Evolutionary conservation across 2,888 invertebrate species (phyloP).

Genomic region (Acleris holmiana): DNA sequence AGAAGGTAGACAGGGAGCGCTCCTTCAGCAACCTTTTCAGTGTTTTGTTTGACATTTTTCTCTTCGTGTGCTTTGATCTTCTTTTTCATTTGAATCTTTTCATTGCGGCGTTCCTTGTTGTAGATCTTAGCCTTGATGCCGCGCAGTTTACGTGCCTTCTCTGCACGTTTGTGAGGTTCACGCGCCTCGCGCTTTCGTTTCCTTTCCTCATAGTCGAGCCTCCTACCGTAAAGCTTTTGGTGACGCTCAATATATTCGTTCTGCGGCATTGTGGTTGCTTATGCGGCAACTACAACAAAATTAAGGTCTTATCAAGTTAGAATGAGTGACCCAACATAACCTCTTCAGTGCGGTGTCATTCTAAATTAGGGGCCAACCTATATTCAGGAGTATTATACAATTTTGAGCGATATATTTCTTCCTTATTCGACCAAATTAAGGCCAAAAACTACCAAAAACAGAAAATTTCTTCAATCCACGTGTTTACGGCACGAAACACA

Average conservation of each 20-base stretch:
- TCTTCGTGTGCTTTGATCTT: conserved; percentile 99
- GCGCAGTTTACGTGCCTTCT: conserved; percentile 95
- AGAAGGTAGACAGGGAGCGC: conserved; percentile 98
- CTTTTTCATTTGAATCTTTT: conserved; percentile 99
- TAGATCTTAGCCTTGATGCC: conserved; percentile 99
- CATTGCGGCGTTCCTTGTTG: conserved; percentile 97
- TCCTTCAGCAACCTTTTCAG: conserved; percentile 93
- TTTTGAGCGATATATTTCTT: neutral
- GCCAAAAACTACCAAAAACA: neutral
- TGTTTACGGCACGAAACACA: conserved; percentile 14
- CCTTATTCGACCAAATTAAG: neutral
- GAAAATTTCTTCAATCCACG: conserved; percentile 26
- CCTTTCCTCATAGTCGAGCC: conserved; percentile 98
- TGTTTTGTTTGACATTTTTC: conserved; percentile 93
- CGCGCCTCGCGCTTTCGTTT: conserved; percentile 98
- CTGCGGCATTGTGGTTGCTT: conserved; percentile 94
- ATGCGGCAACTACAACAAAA: conserved; percentile 84
- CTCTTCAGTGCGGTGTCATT: conserved; percentile 46
- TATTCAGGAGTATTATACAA: neutral
- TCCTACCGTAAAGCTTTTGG: conserved; percentile 97
- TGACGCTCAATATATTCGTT: conserved; percentile 99
- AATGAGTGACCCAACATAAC: conserved; percentile 47
- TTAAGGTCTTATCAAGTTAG: conserved; percentile 59
- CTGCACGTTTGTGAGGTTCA: conserved; percentile 95
- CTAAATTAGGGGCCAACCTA: conserved; percentile 32